Conservation (phyloP, 2,888 invertebrate species). For the Notodonta dromedarius region DNA sequence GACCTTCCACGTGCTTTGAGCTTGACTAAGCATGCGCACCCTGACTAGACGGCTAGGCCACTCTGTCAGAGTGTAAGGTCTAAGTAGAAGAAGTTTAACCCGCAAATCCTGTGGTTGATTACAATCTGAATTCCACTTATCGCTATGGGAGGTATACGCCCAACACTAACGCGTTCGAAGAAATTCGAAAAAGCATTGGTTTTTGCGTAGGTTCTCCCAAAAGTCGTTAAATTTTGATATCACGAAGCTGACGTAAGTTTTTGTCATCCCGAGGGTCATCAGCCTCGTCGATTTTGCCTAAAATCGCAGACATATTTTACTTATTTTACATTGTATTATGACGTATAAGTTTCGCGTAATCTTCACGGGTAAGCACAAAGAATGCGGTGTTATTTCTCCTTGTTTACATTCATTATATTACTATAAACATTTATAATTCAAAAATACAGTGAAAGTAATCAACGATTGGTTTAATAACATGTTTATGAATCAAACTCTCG, state of each 20-base stretch:
- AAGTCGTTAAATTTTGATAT: constrained; percentile 36
- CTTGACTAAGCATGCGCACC: no score
- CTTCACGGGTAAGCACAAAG: not conserved
- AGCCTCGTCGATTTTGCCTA: constrained; percentile 31
- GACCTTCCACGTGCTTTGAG: no score
- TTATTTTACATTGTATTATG: not conserved
- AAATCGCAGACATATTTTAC: constrained; percentile 15
- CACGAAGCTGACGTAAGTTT: constrained; percentile 29
- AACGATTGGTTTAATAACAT: constrained; percentile 20
- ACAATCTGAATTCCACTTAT: not conserved
- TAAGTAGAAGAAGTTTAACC: no score
- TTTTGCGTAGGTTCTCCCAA: constrained; percentile 11
- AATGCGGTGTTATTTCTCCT: constrained; percentile 10
- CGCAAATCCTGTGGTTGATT: no score
- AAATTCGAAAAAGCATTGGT: not conserved
- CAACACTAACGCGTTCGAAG: not conserved
- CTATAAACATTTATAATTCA: constrained; percentile 28
- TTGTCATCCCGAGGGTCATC: constrained; percentile 31
- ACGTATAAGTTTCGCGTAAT: not conserved
- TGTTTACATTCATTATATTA: constrained; percentile 22
- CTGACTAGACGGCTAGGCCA: no score
- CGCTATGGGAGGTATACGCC: not conserved
- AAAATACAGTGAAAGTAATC: constrained; percentile 19
- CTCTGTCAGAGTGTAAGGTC: no score
- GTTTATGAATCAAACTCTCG: constrained; percentile 13